phyloP scores from a whole-genome alignment of 2,797 vertebrate genomes.

The Natrix natrix region DNA sequence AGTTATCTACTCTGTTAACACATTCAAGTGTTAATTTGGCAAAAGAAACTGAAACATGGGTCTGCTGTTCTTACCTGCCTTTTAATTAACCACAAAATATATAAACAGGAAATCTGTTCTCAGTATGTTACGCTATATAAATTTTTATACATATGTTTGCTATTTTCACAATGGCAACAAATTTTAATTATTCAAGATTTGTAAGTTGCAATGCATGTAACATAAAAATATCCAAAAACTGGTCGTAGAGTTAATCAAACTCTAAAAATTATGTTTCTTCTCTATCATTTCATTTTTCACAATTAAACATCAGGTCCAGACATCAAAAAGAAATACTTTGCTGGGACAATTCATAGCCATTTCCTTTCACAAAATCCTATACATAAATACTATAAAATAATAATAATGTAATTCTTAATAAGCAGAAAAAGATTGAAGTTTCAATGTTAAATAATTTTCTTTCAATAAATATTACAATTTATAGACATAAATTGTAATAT shows the following conservation, averaged over 20 bases:
- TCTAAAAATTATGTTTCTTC: not conserved
- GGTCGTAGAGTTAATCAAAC: not conserved
- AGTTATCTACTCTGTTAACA: constrained; percentile 49
- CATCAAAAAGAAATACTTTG: not conserved
- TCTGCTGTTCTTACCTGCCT: not conserved
- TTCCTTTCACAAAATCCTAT: not conserved
- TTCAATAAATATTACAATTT: not conserved
- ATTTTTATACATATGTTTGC: not conserved
- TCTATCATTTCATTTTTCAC: not conserved
- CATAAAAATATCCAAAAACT: not conserved
- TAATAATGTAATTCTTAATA: not conserved
- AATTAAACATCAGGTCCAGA: not conserved
- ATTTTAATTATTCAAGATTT: constrained; percentile 22
- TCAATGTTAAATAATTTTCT: not conserved
- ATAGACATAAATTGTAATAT: not conserved
- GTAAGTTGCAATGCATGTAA: not conserved
- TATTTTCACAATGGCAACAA: constrained; percentile 11
- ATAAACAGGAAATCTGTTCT: constrained; percentile 49
- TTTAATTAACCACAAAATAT: constrained; percentile 2
- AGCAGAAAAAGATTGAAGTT: not conserved
- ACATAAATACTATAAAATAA: not conserved
- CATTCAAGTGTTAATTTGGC: not conserved
- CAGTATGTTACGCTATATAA: not conserved
- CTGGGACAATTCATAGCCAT: not conserved
- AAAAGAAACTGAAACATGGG: not conserved